A percentile compares a stretch with the other conserved stretches of the same genome.
These are phyloP conservation scores for Lasiurus cinereus DNA, from an alignment of 2,113 vertebrate genomes.

Conservation along the genomic window DNA sequence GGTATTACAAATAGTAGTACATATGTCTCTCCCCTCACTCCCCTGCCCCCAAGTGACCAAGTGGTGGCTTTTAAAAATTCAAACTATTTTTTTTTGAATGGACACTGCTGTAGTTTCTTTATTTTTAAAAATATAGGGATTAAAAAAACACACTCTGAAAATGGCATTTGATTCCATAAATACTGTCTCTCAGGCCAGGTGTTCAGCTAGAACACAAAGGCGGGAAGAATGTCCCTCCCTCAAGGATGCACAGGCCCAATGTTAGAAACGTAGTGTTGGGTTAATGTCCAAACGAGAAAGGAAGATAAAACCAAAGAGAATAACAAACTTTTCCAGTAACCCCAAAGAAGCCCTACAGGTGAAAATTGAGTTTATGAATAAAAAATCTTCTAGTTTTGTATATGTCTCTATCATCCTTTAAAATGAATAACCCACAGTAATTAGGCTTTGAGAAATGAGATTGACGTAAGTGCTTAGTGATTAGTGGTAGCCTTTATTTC, in stretches of 20 bases:
- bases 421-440: background rate
- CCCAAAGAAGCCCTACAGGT: background rate
- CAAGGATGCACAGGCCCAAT: no score
- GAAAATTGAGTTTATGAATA: conserved; percentile 52
- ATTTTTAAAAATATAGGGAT: conserved; percentile 16
- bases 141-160: conserved; percentile 2
- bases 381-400: conserved; percentile 10
- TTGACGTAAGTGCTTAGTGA: conserved; percentile 29
- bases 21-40: no score
- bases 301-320: conserved; percentile 21
- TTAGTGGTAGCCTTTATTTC: conserved; percentile 74
- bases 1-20: no score
- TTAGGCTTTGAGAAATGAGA: conserved; percentile 46
- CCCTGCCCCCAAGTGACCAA: background rate
- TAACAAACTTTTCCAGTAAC: conserved; percentile 3
- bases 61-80: conserved; percentile 23
- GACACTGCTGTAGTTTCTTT: background rate
- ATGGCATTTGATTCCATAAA: background rate
- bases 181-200: background rate
- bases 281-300: background rate
- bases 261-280: background rate
- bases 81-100: background rate
- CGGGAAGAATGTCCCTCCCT: background rate
- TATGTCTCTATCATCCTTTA: conserved; percentile 31
- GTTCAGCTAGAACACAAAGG: background rate